Conservation (phyloP, 2,113 vertebrate species). For the Ardeotis arabs region DNA sequence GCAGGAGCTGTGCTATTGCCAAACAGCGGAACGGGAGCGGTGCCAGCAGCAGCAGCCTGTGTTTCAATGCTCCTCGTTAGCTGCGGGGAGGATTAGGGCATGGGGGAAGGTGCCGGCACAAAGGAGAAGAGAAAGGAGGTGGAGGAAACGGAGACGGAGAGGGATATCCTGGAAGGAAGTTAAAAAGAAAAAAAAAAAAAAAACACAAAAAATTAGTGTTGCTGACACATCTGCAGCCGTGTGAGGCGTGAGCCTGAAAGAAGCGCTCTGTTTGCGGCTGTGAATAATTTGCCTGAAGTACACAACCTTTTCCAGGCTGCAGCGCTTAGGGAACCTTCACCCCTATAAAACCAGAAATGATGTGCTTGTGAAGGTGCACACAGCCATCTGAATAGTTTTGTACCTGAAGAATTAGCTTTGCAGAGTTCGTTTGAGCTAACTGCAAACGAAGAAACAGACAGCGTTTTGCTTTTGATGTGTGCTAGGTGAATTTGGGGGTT, state of each 20-base stretch:
- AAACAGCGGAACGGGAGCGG: constrained; percentile 27
- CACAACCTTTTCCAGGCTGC: not conserved
- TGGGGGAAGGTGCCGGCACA: constrained; percentile 32
- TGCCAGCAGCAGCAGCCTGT: constrained; percentile 50
- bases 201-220: not conserved
- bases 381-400: not conserved
- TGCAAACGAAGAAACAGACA: accelerated
- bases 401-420: not conserved
- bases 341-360: not conserved
- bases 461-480: not conserved
- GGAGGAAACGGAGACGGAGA: constrained; percentile 8
- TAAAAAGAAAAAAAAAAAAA: not conserved
- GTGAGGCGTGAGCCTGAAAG: constrained; percentile 14
- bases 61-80: not conserved
- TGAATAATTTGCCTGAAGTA: not conserved
- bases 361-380: not conserved
- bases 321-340: not conserved
- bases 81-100: not conserved
- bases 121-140: constrained; percentile 32
- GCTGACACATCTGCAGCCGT: constrained; percentile 1
- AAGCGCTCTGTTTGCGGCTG: constrained; percentile 6
- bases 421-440: not conserved
- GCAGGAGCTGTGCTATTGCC: not conserved
- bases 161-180: constrained; percentile 60
- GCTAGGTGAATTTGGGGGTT: not conserved